Base-by-base conservation (phyloP, 2,113 vertebrate species). In the Brachyistius frenatus region DNA sequence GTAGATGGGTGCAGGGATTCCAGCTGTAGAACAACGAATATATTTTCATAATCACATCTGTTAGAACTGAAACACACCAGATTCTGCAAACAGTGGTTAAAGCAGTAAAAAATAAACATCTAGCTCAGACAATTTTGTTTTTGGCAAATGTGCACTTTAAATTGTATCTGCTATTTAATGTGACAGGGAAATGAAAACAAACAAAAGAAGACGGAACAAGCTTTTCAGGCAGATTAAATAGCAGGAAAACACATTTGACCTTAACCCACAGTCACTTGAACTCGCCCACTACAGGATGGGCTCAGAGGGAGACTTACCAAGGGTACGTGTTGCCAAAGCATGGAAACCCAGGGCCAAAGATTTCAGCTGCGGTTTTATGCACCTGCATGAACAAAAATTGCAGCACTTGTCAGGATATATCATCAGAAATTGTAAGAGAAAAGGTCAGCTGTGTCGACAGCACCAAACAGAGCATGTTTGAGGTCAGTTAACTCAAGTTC, bases 321-420 rank as follows among this genome's bases (percentile, higher is more conserved):
- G 95, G 31, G 97, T 96, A 77, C 96, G 94, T 78, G 96, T 88
- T 75, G 95, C 94, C 89, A 98, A 89, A 32, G 96, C 96, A 36
- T 97, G 95, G 77, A 97, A 96, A 66, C 97, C 96, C 86, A 98
- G 82, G 0, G 96, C 96, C 92, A 98, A 93, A 39, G 96, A 96
- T 81, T 97, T 98, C 58, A 98, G 85, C 46, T 97, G 95, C 52
- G 96, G 96, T 36, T 96, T 95, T 87, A 96, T 96, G 77, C 96
- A 97, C 77, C 97, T 97, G 63, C 1, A 50, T 6, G 4, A 62
- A 47, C 7, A 69, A 15, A 65, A 53, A 13, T 36, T 5, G 3
- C 5, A 73, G 11, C 1, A 47, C 50, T 49, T 60, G 44, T 39
- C 41, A 69, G 4, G 39, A 54, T n/a, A 16, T 44, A 44, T 44